phyloP scores from a whole-genome alignment of 2,797 vertebrate species.

The Leptodactylus fallax region DNA sequence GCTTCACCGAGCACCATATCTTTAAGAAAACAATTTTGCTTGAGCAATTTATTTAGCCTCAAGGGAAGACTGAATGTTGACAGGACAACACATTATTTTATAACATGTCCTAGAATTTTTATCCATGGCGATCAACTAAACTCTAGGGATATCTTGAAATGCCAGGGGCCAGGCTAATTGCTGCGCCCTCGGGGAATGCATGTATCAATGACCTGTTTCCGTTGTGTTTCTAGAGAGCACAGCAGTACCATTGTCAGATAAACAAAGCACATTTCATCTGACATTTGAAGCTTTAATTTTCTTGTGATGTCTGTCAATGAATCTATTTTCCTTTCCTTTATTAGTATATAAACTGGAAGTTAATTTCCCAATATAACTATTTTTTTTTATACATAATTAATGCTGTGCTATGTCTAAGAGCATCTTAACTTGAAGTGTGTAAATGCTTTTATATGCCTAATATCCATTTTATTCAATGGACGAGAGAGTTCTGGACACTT shows the following conservation, averaged over 20 bases:
- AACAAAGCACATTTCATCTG: constrained; percentile 50
- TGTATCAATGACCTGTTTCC: constrained; percentile 28
- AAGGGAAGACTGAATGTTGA: not conserved
- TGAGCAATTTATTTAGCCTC: not conserved
- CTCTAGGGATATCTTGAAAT: constrained; percentile 6
- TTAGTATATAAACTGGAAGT: not conserved
- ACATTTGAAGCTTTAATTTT: constrained; percentile 4
- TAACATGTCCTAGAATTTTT: not conserved
- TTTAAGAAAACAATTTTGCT: not conserved
- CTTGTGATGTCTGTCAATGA: too few species aligned
- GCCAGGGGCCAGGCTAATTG: constrained; percentile 19
- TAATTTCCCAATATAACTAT: not conserved
- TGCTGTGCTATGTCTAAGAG: too few species aligned
- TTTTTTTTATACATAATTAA: too few species aligned
- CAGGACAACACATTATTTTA: not conserved
- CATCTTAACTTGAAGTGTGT: too few species aligned
- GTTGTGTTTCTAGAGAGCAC: not conserved
- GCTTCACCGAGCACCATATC: not conserved
- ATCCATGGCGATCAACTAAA: not conserved
- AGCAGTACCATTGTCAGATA: constrained; percentile 42
- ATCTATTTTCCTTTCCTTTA: not conserved
- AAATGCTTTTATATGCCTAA: too few species aligned
- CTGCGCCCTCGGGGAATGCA: constrained; percentile 15
- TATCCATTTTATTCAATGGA: too few species aligned
- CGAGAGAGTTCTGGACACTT: too few species aligned